A percentile compares a stretch with the other conserved stretches of the same genome.
Evolutionary conservation across 2,113 vertebrate species (phyloP).

Genomic region (Deroptyus accipitrinus): DNA sequence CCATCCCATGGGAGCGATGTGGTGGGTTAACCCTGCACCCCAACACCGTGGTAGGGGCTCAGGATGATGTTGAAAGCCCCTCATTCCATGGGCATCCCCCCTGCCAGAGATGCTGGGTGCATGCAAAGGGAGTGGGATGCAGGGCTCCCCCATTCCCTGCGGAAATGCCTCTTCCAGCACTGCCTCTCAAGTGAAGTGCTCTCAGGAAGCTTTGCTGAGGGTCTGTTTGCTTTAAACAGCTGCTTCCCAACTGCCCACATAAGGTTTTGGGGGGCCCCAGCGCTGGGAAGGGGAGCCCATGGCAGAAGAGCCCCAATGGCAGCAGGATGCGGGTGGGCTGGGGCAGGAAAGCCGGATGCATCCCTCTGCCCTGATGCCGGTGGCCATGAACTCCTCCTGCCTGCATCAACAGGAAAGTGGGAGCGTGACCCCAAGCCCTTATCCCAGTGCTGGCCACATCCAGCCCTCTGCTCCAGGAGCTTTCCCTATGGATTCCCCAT

Average conservation of each 20-base stretch:
- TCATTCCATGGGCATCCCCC: fast-evolving
- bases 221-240: not conserved
- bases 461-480: not conserved
- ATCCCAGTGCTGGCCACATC: not conserved
- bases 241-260: not conserved
- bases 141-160: not conserved
- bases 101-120: not conserved
- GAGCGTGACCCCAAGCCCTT: not conserved
- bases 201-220: not conserved
- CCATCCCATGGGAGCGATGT: fast-evolving
- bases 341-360: not conserved
- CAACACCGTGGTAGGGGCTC: fast-evolving
- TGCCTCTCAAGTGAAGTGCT: not conserved
- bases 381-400: not conserved
- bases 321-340: not conserved
- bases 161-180: conserved; percentile 1
- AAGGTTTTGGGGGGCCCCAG: not conserved
- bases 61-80: fast-evolving
- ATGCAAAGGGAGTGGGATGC: fast-evolving
- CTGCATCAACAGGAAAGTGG: not conserved
- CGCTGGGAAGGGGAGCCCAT: not conserved
- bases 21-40: not conserved
- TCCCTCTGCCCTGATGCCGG: not conserved
- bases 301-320: fast-evolving
- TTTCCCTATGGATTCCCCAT: not conserved